Evolutionary conservation across 2,113 vertebrate genomes (phyloP).

Genomic region (Poeciliopsis occidentalis): DNA sequence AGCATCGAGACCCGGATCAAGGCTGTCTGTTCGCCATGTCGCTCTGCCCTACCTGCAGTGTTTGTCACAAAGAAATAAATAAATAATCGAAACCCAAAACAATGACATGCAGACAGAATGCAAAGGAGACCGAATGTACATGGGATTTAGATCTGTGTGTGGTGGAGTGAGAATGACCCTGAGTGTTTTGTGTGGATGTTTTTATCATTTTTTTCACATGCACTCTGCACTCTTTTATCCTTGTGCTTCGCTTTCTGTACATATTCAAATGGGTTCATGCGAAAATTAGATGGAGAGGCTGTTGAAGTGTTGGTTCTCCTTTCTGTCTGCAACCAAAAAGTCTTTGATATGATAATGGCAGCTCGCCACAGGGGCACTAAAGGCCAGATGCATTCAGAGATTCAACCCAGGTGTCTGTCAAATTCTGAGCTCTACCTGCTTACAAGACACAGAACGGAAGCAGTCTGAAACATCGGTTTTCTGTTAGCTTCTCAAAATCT

Average conservation of each 20-base stretch:
- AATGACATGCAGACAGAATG: slow-evolving; percentile 9
- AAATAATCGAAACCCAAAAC: slow-evolving; percentile 38
- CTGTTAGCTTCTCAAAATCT: not conserved
- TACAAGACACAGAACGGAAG: not conserved
- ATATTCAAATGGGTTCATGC: slow-evolving; percentile 93
- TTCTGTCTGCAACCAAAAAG: slow-evolving; percentile 18
- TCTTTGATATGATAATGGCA: slow-evolving; percentile 70
- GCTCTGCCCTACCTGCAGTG: slow-evolving; percentile 31
- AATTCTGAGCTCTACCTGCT: slow-evolving; percentile 34
- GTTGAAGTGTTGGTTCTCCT: slow-evolving; percentile 81
- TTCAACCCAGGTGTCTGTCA: slow-evolving; percentile 72
- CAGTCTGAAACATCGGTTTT: not conserved
- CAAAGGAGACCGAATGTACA: not conserved
- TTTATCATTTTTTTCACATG: not conserved
- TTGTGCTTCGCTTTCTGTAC: slow-evolving; percentile 85
- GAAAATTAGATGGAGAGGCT: slow-evolving; percentile 87
- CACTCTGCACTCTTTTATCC: not conserved
- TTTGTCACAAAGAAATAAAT: slow-evolving; percentile 51
- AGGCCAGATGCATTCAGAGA: slow-evolving; percentile 81
- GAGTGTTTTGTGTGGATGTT: slow-evolving; percentile 4
- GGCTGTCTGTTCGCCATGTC: slow-evolving; percentile 23
- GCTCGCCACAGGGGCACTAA: slow-evolving; percentile 61
- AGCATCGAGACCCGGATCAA: slow-evolving; percentile 31
- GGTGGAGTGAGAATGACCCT: not conserved
- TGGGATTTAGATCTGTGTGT: slow-evolving; percentile 34